A percentile compares a stretch with the other conserved stretches of the same genome.
phyloP scores from a whole-genome alignment of 2,888 invertebrate genomes.

The Amphipyra berbera region DNA sequence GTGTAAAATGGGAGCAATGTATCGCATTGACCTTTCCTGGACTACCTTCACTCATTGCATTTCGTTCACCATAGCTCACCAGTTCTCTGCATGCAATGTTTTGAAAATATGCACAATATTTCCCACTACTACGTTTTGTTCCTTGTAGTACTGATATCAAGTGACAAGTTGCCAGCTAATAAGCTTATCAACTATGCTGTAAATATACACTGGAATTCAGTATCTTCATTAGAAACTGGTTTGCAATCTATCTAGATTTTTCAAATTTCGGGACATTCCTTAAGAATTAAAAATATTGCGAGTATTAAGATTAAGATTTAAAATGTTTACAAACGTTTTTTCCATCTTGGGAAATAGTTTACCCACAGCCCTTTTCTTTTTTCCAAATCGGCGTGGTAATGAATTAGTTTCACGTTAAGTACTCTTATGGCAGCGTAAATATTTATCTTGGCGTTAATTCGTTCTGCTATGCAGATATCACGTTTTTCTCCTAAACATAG shows the following conservation, averaged over 20 bases:
- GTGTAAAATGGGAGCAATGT: slow-evolving; percentile 62
- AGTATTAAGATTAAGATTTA: too few relatives aligned
- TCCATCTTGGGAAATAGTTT: not conserved
- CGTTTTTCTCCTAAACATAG: slow-evolving; percentile 7
- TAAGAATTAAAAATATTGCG: too few relatives aligned
- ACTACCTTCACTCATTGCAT: slow-evolving; percentile 25
- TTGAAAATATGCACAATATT: slow-evolving; percentile 12
- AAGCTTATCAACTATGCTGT: too few relatives aligned
- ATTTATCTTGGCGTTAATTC: slow-evolving; percentile 23
- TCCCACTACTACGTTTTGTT: not conserved
- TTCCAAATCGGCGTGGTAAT: not conserved
- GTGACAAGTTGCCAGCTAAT: not conserved
- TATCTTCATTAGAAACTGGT: too few relatives aligned
- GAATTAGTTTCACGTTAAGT: not conserved
- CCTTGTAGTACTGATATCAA: not conserved
- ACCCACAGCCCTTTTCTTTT: not conserved
- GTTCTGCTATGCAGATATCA: slow-evolving; percentile 1
- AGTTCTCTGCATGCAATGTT: slow-evolving; percentile 5
- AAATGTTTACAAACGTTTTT: not conserved
- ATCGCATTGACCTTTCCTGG: slow-evolving; percentile 62
- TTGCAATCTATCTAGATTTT: too few relatives aligned
- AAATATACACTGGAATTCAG: too few relatives aligned
- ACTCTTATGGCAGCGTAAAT: slow-evolving; percentile 2
- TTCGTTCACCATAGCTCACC: slow-evolving; percentile 26
- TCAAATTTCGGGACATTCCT: too few relatives aligned